Evolutionary conservation across 2,797 vertebrate genomes (phyloP).

Genomic region (Alcedo atthis): DNA sequence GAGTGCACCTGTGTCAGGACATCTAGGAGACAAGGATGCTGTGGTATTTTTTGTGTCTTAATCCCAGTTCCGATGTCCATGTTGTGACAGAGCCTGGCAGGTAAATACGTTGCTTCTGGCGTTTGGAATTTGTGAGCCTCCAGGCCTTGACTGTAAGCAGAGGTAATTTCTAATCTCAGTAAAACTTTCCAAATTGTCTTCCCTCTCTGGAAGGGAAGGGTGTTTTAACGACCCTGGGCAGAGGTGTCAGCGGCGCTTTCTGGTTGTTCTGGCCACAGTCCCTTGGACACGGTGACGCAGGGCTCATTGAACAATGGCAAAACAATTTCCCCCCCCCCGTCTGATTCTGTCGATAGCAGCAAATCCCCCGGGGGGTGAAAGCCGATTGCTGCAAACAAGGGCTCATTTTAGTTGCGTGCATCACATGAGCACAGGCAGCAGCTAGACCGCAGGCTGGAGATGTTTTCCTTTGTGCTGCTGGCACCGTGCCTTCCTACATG

Average conservation of each 20-base stretch:
- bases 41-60: neutral
- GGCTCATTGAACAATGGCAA: neutral
- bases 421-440: neutral
- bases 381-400: neutral
- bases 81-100: neutral
- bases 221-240: neutral
- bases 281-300: neutral
- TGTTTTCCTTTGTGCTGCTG: accelerated
- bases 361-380: neutral
- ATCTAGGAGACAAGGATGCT: neutral
- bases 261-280: neutral
- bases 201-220: neutral
- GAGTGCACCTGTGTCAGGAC: neutral
- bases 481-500: accelerated
- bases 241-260: neutral
- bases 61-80: neutral
- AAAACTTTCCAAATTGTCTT: neutral
- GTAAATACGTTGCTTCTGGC: neutral
- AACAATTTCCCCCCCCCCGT: slow-evolving; percentile 51
- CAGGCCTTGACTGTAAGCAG: neutral
- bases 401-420: neutral
- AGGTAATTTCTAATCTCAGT: neutral
- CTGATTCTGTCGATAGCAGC: neutral
- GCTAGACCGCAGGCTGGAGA: neutral
- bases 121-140: neutral